Percentiles rank a stretch among this genome's conserved stretches.
These are phyloP conservation scores for Tolmerus cingulatus DNA, from an alignment of 2,888 invertebrate species.

Conservation along the genomic window DNA sequence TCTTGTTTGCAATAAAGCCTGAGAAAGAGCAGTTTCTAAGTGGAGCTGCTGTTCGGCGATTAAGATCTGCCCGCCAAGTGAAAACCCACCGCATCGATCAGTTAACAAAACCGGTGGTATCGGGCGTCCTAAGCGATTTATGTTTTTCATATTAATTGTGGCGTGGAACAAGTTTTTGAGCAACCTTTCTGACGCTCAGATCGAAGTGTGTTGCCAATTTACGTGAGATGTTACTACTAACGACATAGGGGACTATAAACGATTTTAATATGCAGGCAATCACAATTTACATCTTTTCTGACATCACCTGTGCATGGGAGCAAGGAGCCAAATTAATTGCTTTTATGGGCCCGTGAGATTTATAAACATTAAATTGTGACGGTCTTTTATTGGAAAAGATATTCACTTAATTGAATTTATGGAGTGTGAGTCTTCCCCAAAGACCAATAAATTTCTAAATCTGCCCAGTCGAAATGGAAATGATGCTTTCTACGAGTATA, in stretches of 20 bases:
- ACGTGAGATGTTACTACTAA: not conserved
- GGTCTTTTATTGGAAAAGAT: too few species aligned
- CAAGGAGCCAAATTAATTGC: not conserved
- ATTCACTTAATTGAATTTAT: too few species aligned
- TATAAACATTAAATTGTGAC: not conserved
- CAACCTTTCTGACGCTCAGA: not conserved
- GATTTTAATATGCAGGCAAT: not conserved
- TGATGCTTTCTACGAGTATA: too few species aligned
- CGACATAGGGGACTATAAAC: not conserved
- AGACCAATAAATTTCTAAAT: too few species aligned
- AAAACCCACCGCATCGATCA: not conserved
- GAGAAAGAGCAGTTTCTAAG: not conserved
- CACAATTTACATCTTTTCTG: not conserved
- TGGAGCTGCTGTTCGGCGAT: not conserved
- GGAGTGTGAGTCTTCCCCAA: too few species aligned
- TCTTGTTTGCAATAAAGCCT: not conserved
- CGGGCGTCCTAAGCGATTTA: not conserved
- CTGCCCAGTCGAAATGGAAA: too few species aligned
- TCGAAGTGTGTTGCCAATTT: not conserved
- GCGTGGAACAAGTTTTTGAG: not conserved
- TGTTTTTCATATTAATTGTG: not conserved
- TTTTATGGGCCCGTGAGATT: not conserved
- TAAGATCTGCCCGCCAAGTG: not conserved
- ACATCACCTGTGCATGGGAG: not conserved
- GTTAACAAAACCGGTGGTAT: not conserved